Evolutionary conservation across 2,888 invertebrate species (phyloP).

Genomic region (Anarsia innoxiella): DNA sequence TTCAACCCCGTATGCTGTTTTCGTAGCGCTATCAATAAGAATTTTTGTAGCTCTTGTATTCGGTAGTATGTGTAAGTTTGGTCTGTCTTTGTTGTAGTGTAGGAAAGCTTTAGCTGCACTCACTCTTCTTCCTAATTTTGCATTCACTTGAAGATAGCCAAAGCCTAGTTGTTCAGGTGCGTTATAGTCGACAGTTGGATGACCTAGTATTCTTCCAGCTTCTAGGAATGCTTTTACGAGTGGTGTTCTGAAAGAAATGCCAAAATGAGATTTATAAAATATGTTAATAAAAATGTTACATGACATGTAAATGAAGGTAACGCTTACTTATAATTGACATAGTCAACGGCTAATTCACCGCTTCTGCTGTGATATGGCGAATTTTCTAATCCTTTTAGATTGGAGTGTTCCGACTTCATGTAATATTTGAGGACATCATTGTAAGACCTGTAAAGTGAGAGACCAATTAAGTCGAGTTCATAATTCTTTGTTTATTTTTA

Average conservation of each 20-base stretch:
- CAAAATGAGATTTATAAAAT: no score
- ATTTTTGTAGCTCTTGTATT: conserved; percentile 71
- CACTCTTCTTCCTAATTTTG: conserved; percentile 72
- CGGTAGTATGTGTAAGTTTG: conserved; percentile 75
- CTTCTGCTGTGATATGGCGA: conserved; percentile 67
- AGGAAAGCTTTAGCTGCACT: conserved; percentile 78
- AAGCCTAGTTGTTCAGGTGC: conserved; percentile 73
- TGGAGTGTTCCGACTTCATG: conserved; percentile 72
- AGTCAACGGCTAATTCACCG: conserved; percentile 76
- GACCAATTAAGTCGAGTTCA: no score
- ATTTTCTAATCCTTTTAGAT: conserved; percentile 46
- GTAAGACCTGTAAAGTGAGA: conserved; percentile 81
- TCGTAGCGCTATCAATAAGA: conserved; percentile 62
- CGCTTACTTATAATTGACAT: conserved; percentile 6
- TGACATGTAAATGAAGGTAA: not conserved
- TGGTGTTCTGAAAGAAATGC: conserved; percentile 43
- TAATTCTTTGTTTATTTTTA: no score
- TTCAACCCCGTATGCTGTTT: conserved; percentile 71
- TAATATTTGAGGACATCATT: conserved; percentile 73
- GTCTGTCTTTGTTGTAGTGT: conserved; percentile 62
- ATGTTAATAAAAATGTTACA: not conserved
- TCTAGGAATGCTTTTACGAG: conserved; percentile 78
- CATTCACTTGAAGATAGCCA: conserved; percentile 77
- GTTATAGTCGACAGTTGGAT: conserved; percentile 80
- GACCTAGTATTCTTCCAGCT: conserved; percentile 77